Evolutionary conservation across 2,113 vertebrate species (phyloP).

Genomic region (Centrocercus urophasianus): DNA sequence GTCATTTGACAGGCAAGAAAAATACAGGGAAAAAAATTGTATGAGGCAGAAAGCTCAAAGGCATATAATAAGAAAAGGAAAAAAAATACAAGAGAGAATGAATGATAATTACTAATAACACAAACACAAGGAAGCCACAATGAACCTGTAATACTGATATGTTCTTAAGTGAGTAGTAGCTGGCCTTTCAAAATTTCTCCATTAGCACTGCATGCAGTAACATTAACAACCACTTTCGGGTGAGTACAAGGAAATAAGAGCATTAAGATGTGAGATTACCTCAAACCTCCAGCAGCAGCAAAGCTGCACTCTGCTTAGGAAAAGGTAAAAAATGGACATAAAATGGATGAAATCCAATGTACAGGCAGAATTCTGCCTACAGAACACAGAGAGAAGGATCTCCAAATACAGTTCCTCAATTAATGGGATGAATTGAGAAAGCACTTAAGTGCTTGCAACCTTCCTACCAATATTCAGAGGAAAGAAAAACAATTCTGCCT

Average conservation of each 20-base stretch:
- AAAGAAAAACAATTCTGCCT: neutral
- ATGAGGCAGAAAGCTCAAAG: neutral
- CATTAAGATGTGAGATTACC: neutral
- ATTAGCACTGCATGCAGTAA: neutral
- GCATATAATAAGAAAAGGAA: neutral
- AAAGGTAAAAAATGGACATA: conserved; percentile 8
- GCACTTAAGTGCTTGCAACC: neutral
- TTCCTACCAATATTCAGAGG: neutral
- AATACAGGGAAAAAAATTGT: neutral
- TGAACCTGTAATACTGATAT: neutral
- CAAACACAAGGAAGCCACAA: neutral
- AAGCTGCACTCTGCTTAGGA: neutral
- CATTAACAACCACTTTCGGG: neutral
- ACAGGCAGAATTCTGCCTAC: neutral
- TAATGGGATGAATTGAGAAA: neutral
- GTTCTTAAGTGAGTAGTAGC: neutral
- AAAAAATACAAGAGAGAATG: neutral
- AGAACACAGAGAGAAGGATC: neutral
- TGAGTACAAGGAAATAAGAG: neutral
- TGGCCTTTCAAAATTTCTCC: neutral
- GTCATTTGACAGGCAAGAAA: neutral
- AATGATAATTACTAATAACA: neutral
- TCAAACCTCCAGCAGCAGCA: neutral
- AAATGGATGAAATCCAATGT: neutral
- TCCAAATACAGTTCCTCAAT: neutral